These are phyloP conservation scores for Propithecus deckenii DNA, from an alignment of 2,797 vertebrate genomes.

Conservation along the genomic window DNA sequence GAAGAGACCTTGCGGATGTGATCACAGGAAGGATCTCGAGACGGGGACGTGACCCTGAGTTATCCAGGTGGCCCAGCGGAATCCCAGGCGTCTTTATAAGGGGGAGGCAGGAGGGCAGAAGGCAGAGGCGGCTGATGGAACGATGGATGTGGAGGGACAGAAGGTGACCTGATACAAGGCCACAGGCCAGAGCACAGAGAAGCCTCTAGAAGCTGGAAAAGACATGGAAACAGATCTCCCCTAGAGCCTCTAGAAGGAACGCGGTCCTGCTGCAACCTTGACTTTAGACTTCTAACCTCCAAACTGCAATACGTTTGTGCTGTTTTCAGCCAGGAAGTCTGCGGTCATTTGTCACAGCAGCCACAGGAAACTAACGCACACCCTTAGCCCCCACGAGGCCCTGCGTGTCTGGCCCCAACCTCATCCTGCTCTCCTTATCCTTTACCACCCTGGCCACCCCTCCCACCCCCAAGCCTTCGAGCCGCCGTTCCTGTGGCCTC, in stretches of 20 bases:
- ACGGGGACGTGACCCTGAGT: too few species aligned
- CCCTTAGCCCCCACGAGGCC: not conserved
- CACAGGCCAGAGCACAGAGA: not conserved
- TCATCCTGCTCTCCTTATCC: not conserved
- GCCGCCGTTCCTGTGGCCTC: not conserved
- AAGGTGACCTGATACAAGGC: not conserved
- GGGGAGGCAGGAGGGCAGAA: not conserved
- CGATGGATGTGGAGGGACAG: not conserved
- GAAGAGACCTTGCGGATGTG: not conserved
- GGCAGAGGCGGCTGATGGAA: not conserved
- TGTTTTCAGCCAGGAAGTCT: not conserved
- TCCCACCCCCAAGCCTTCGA: not conserved
- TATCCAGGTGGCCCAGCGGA: not conserved
- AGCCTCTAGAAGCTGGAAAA: not conserved
- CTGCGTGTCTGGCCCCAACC: fast-evolving
- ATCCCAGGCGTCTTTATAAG: not conserved
- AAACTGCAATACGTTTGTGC: not conserved
- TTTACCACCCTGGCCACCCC: not conserved
- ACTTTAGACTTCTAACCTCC: not conserved
- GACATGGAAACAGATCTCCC: not conserved
- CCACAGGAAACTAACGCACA: not conserved
- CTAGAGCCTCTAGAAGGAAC: not conserved
- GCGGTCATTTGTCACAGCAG: not conserved
- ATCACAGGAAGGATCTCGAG: not conserved
- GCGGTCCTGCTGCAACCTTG: too few species aligned